These are phyloP conservation scores for Baryphthengus martii DNA, from an alignment of 2,113 vertebrate species.

Conservation along the genomic window DNA sequence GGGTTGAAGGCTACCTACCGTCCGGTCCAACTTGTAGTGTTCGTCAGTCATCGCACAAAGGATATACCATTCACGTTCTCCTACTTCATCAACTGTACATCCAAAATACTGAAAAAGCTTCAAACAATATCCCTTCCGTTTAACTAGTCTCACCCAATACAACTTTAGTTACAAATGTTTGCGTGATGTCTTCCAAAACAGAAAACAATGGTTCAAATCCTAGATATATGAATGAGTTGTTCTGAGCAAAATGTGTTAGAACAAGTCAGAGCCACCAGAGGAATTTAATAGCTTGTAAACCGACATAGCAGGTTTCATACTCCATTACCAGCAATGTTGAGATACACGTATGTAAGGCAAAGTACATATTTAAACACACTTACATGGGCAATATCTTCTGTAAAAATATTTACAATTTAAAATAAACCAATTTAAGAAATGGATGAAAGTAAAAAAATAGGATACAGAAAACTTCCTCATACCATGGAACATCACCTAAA, in stretches of 20 bases:
- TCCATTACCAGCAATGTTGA: slow-evolving; percentile 68
- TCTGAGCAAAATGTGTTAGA: slow-evolving; percentile 47
- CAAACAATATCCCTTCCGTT: slow-evolving; percentile 42
- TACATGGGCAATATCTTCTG: slow-evolving; percentile 72
- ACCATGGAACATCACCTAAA: slow-evolving; percentile 60
- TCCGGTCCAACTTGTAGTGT: slow-evolving; percentile 18
- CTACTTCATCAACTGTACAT: slow-evolving; percentile 32
- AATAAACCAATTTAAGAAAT: slow-evolving; percentile 68
- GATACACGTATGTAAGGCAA: slow-evolving; percentile 76
- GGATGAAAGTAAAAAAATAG: slow-evolving; percentile 65
- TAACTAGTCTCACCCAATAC: slow-evolving; percentile 13
- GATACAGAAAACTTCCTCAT: slow-evolving; percentile 70
- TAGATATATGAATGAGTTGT: slow-evolving; percentile 10
- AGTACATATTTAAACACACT: slow-evolving; percentile 72
- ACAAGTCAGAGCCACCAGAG: slow-evolving; percentile 42
- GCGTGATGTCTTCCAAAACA: not conserved
- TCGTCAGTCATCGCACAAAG: slow-evolving; percentile 30
- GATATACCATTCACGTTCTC: slow-evolving; percentile 27
- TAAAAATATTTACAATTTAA: slow-evolving; percentile 73
- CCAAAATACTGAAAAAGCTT: slow-evolving; percentile 37
- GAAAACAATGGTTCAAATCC: slow-evolving; percentile 44
- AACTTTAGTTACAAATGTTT: not conserved
- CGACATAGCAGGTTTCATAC: slow-evolving; percentile 55
- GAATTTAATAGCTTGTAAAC: slow-evolving; percentile 68
- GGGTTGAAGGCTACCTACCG: slow-evolving; percentile 11